These are phyloP conservation scores for Aurelia aurita DNA, from an alignment of 30 jellyfish, hydroid and myxozoan genomes.

Conservation along the genomic window DNA sequence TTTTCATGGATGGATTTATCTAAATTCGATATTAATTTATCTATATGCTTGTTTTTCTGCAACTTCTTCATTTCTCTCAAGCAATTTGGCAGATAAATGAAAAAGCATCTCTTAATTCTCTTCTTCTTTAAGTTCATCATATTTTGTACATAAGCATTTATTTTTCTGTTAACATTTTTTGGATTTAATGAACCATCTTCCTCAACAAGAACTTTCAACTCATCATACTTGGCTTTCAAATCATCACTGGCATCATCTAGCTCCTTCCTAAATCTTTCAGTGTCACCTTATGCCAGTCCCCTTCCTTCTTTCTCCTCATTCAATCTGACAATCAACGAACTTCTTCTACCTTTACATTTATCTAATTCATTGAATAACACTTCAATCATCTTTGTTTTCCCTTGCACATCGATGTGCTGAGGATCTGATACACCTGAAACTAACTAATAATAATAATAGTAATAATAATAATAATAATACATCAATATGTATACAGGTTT, in stretches of 20 bases:
- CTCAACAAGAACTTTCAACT: neutral
- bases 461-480: too few species aligned
- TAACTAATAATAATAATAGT: too few species aligned
- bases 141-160: neutral
- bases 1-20: constrained; percentile 7
- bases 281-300: neutral
- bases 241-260: neutral
- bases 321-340: neutral
- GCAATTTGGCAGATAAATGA: neutral
- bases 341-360: neutral
- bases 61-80: neutral
- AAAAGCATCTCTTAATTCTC: neutral
- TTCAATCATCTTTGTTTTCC: neutral
- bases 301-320: neutral
- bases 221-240: neutral
- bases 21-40: neutral
- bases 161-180: neutral
- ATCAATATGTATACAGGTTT: too few species aligned
- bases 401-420: too few species aligned
- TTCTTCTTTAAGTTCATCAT: neutral
- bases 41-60: neutral
- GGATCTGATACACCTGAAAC: too few species aligned
- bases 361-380: neutral
- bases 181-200: neutral
- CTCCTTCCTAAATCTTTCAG: neutral